phyloP scores from a whole-genome alignment of 2,888 invertebrate genomes.

The Epirrita christyi region DNA sequence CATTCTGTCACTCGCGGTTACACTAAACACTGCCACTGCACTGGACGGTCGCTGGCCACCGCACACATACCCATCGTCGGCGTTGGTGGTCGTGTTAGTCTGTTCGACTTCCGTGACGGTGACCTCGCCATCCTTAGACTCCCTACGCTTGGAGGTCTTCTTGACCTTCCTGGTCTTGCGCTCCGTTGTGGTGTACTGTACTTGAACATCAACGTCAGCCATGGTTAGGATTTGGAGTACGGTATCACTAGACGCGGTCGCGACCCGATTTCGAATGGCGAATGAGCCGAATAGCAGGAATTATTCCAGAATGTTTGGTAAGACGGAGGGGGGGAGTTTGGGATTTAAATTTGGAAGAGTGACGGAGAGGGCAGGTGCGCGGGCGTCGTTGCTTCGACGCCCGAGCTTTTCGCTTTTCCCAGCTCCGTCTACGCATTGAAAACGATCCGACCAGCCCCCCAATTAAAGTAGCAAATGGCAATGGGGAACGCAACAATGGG shows the following conservation, averaged over 20 bases:
- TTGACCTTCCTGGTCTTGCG: slow-evolving; percentile 96
- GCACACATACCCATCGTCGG: slow-evolving; percentile 94
- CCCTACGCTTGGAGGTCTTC: slow-evolving; percentile 91
- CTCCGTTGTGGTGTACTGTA: slow-evolving; percentile 93
- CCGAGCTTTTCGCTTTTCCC: slow-evolving; percentile 59
- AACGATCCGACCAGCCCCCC: slow-evolving; percentile 48
- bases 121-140: slow-evolving; percentile 90
- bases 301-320: slow-evolving; percentile 84
- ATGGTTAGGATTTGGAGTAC: slow-evolving; percentile 80
- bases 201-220: slow-evolving; percentile 96
- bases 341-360: slow-evolving; percentile 85
- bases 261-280: slow-evolving; percentile 85
- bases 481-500: too few relatives aligned
- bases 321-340: slow-evolving; percentile 80
- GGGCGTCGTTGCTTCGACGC: slow-evolving; percentile 75
- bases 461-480: too few relatives aligned
- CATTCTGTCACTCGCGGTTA: slow-evolving; percentile 39
- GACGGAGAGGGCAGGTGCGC: slow-evolving; percentile 85
- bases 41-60: slow-evolving; percentile 69
- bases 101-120: slow-evolving; percentile 92
- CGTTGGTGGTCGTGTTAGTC: slow-evolving; percentile 86
- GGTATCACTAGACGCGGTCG: slow-evolving; percentile 82
- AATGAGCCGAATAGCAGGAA: slow-evolving; percentile 80
- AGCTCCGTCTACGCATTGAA: slow-evolving; percentile 51
- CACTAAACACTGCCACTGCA: slow-evolving; percentile 48